Percentiles rank a stretch among this genome's conserved stretches.
Evolutionary conservation across 64 coral and sea anemone genomes (phyloP).

Genomic region (Pachyseris speciosa): DNA sequence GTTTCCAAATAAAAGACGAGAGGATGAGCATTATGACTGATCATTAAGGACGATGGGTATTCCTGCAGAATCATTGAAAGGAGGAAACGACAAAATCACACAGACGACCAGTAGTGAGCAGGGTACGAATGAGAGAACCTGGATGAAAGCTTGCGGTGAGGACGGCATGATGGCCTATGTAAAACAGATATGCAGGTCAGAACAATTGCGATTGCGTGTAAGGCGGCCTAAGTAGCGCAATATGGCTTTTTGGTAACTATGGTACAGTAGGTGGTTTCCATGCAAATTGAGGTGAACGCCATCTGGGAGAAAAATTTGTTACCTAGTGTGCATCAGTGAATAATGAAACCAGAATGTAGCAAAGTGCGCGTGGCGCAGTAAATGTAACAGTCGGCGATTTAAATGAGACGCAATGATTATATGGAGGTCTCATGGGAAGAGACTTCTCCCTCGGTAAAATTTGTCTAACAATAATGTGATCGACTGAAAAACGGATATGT

Average conservation of each 20-base stretch:
- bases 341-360: neutral
- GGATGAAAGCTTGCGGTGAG: neutral
- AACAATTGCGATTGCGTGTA: neutral
- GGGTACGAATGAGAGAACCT: too few species aligned
- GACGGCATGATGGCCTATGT: neutral
- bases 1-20: constrained; percentile 30
- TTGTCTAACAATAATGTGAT: neutral
- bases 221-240: neutral
- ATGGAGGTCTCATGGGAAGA: neutral
- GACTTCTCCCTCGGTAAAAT: neutral
- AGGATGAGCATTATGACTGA: neutral
- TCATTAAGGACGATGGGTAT: constrained; percentile 21
- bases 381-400: neutral
- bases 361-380: neutral
- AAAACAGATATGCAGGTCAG: neutral
- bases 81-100: neutral
- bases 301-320: neutral
- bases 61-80: neutral
- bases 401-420: neutral
- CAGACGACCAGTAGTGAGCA: too few species aligned
- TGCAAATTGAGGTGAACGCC: neutral
- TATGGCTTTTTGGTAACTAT: neutral
- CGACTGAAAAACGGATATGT: neutral
- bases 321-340: neutral
- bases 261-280: neutral